Percentiles rank a stretch among this genome's conserved stretches.
Conservation (phyloP, 2,797 vertebrate genomes). For the Galagoides demidoff region DNA sequence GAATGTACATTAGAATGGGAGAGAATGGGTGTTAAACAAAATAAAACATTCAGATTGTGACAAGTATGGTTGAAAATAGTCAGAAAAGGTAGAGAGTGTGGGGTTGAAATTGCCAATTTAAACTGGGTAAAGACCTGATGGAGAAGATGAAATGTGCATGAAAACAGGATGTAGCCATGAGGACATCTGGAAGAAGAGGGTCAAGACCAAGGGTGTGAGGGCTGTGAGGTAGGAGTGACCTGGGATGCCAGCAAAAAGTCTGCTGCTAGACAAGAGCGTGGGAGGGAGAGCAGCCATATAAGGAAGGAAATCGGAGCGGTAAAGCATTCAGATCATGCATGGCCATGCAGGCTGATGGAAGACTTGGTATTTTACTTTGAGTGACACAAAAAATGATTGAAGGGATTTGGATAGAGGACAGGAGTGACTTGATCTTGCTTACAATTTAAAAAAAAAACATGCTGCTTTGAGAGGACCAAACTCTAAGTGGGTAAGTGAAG, state of each 20-base stretch:
- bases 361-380: neutral
- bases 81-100: neutral
- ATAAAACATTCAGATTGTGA: neutral
- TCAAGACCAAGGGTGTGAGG: neutral
- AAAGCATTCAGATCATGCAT: neutral
- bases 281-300: neutral
- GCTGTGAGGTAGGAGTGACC: neutral
- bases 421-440: neutral
- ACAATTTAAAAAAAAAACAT: slow-evolving; percentile 14
- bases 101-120: neutral
- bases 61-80: neutral
- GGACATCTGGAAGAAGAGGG: neutral
- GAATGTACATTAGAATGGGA: neutral
- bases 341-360: neutral
- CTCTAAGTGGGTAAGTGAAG: neutral
- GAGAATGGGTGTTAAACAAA: neutral
- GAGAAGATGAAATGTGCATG: neutral
- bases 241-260: neutral
- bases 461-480: neutral
- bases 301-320: neutral
- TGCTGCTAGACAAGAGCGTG: neutral
- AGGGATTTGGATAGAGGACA: neutral
- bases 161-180: neutral
- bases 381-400: neutral
- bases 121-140: neutral